Conservation (phyloP, 2,888 invertebrate species). For the Empis livida region DNA sequence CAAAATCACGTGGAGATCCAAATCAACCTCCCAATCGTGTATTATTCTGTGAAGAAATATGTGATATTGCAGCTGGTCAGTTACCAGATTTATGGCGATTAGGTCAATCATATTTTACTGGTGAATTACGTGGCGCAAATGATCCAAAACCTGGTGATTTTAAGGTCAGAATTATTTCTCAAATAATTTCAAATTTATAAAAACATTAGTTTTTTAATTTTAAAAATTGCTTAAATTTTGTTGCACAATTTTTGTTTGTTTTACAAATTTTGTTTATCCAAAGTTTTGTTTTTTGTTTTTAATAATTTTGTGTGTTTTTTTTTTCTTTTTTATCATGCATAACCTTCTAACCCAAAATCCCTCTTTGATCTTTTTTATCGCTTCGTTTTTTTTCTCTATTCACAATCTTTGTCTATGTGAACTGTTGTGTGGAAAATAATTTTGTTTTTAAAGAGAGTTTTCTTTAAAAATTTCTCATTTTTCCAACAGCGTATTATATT, state of each 20-base stretch:
- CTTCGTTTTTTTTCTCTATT: too few relatives aligned
- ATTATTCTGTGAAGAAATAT: conserved; percentile 66
- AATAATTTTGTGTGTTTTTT: neutral
- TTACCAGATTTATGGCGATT: conserved; percentile 92
- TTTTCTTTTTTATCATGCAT: neutral
- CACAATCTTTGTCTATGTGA: too few relatives aligned
- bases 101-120: conserved; percentile 87
- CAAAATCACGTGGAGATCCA: conserved; percentile 23
- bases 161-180: conserved; percentile 49
- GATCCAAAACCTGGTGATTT: conserved; percentile 64
- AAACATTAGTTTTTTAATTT: too few relatives aligned
- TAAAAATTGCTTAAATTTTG: neutral
- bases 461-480: too few relatives aligned
- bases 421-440: too few relatives aligned
- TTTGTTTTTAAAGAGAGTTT: too few relatives aligned
- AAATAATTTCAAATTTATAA: too few relatives aligned
- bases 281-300: neutral
- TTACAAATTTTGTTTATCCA: conserved; percentile 3
- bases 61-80: conserved; percentile 57
- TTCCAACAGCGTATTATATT: conserved; percentile 58
- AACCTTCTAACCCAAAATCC: too few relatives aligned
- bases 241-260: too few relatives aligned
- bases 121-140: conserved; percentile 64
- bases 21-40: conserved; percentile 48
- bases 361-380: too few relatives aligned